Evolutionary conservation across 2,888 invertebrate genomes (phyloP).

Genomic region (Rhopalosiphum nymphaeae): DNA sequence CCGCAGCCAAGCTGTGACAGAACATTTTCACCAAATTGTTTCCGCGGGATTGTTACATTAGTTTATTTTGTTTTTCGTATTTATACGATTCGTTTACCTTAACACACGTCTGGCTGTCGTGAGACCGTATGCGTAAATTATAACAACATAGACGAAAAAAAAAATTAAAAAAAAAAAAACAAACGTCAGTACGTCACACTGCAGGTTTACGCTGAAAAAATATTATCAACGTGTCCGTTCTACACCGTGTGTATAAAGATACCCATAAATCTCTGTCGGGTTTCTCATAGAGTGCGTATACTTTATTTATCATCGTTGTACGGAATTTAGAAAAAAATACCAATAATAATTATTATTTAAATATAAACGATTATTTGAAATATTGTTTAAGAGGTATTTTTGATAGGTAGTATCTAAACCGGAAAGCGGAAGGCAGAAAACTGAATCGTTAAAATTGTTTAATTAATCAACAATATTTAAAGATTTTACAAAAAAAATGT

Average conservation of each 20-base stretch:
- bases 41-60: neutral
- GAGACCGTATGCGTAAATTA: neutral
- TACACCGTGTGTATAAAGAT: neutral
- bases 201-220: neutral
- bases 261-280: neutral
- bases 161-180: neutral
- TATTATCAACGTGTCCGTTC: neutral
- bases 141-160: constrained; percentile 12
- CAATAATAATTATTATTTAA: neutral
- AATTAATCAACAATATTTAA: too few relatives aligned
- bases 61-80: neutral
- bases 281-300: neutral
- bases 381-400: neutral
- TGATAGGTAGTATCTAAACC: neutral
- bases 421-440: too few relatives aligned
- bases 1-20: neutral
- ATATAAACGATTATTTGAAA: neutral
- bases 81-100: constrained; percentile 28
- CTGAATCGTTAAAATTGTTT: too few relatives aligned
- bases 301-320: neutral
- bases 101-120: neutral
- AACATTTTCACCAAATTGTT: neutral
- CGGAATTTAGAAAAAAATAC: neutral
- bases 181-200: constrained; percentile 20
- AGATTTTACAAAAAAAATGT: too few relatives aligned